These are phyloP conservation scores for Zosterops hypoxanthus DNA, from an alignment of 2,113 vertebrate species.

Conservation along the genomic window DNA sequence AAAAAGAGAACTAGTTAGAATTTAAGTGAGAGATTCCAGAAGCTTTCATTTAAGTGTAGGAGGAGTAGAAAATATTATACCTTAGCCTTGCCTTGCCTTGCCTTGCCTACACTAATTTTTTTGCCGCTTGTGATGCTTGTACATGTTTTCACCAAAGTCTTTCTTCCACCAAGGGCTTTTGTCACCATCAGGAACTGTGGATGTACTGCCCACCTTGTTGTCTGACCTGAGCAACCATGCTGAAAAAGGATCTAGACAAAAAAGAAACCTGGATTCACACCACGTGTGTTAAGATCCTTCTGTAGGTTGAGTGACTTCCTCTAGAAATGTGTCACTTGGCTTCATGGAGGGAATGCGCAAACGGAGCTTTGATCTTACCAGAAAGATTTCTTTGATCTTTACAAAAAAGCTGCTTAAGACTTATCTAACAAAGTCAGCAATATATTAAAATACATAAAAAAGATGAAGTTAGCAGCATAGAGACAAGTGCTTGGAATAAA, in stretches of 20 bases:
- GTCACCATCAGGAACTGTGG: neutral
- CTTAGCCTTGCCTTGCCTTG: neutral
- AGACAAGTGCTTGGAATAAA: neutral
- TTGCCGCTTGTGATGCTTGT: neutral
- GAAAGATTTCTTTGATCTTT: neutral
- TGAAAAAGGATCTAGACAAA: neutral
- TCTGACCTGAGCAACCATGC: neutral
- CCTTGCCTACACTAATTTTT: neutral
- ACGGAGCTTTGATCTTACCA: neutral
- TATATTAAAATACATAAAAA: neutral
- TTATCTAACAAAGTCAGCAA: neutral
- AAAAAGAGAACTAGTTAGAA: neutral
- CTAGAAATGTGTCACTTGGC: neutral
- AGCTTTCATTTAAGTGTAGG: too few species aligned
- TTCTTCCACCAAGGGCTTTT: neutral
- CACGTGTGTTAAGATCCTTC: accelerated
- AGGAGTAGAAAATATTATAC: neutral
- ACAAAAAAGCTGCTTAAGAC: neutral
- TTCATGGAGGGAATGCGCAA: neutral
- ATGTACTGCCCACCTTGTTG: neutral
- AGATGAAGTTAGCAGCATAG: neutral
- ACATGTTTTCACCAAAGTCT: neutral
- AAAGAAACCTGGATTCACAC: accelerated
- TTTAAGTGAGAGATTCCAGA: neutral
- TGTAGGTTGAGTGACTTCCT: too few species aligned